Base-by-base conservation (phyloP, 1,140 invertebrate species). In the Centruroides vittatus region DNA sequence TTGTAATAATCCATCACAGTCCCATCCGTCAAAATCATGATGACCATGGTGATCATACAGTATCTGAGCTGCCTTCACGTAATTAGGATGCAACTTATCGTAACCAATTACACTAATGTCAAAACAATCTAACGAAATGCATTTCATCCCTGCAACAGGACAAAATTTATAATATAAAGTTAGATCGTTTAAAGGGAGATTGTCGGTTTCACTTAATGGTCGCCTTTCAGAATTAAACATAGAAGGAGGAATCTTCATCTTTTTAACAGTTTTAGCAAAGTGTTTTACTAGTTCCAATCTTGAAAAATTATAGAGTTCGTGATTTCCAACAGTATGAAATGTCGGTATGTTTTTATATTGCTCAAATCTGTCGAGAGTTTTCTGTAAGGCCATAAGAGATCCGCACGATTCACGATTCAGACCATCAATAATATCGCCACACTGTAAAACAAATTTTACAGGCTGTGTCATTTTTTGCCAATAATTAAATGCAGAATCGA, bases 341-440 rank as follows among this genome's bases (percentile, higher is more conserved):
- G 70, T 66, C 8, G 71, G 67, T 57, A 70, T 67, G 5, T 57
- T 46, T 35, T 67, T 41, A 61, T 66, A 60, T 36, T 63, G 47
- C 54, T 67, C 65, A 63, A 70, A 67, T 48, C 58, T 48, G n/a
- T 48, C 51, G 13, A 67, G 41, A 9, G 62, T 64, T 34, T 56
- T 55, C 10, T 52, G 35, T 5, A 68, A 55, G 35, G 66, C 61
- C 35, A 11, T 47, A n/a, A 49, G 47, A 9, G 66, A 64, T 3
- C 65, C 49, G 9, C 66, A 62, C 13, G 59, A 51, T 4, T 47
- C 51, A n/a, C 58, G 60, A 58, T 71, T 72, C 7, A 67, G 63
- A 3, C 73, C 73, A 67, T 76, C 74, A 55, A 76, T 72, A 10
- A 75, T 61, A 66, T 76, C 74, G 11, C 74, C 74, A 23, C 75